Conservation (phyloP, 2,113 vertebrate species). For the Hyaena hyaena region DNA sequence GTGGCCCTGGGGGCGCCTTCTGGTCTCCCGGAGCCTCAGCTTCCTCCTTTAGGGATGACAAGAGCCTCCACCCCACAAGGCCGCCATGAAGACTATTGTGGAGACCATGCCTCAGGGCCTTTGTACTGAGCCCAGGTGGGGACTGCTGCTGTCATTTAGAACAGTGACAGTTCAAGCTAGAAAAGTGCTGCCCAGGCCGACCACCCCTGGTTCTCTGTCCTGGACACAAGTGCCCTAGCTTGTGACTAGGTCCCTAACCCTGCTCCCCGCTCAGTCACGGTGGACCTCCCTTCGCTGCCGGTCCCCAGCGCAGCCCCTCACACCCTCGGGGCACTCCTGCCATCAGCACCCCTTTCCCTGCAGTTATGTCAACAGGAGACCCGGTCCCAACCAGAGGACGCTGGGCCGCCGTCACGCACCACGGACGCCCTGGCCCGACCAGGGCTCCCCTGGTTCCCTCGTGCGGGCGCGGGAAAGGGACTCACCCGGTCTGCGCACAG, state of each 20-base stretch:
- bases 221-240: not conserved
- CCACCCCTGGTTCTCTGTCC: not conserved
- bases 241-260: not conserved
- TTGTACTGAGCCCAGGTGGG: not conserved
- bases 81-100: not conserved
- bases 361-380: no score
- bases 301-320: not conserved
- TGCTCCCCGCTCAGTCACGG: not conserved
- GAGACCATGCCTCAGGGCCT: not conserved
- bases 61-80: not conserved
- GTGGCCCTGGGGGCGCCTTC: not conserved
- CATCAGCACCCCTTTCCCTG: accelerated
- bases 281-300: not conserved
- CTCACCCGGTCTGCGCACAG: not conserved
- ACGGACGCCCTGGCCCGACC: accelerated
- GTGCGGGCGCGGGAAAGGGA: not conserved
- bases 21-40: not conserved
- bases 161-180: no score
- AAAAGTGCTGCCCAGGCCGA: not conserved
- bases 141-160: not conserved
- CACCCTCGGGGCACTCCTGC: not conserved
- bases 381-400: not conserved
- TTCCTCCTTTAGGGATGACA: not conserved
- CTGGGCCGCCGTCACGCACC: not conserved
- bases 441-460: not conserved